Base-by-base conservation (phyloP, 2,888 invertebrate genomes). In the Tholera decimalis region DNA sequence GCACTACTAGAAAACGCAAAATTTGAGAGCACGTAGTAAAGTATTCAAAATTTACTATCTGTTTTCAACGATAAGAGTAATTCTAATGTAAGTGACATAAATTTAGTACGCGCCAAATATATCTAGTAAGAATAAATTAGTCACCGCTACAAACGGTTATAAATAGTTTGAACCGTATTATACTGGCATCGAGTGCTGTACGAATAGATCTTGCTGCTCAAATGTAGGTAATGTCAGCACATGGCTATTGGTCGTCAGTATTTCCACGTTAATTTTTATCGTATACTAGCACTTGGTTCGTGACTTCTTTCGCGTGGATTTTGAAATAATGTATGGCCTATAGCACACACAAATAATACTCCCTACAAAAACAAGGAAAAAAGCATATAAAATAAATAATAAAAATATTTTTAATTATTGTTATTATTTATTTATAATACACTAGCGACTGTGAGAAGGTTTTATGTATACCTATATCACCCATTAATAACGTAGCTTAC, bases 41-140 rank as follows among this genome's bases (percentile, higher is more conserved):
- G 43, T 18, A 56, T 60, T 56, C 18, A 58, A 44, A 61, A 62
- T 81, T 62, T 59, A 64, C 55, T 57, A 83, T 68, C 75, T 77
- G 79, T 80, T 73, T 66, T 56, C 50, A 58, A 54, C 54, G 53
- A 65, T 64, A 56, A 51, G 56, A 63, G 28, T 66, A 60, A 67
- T 59, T 83, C 77, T 58, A 77, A 80, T 75, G 72, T 80, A 74
- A 65, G 73, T 73, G 75, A 74, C 74, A 73, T 77, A 82, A 80
- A 84, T 83, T 79, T 76, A 81, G 85, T 82, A 71, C 82, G 74
- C 75, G 73, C 83, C 79, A 58, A 74, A 72, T 73, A 85, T 83
- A 85, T 85, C 77, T 85, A 80, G 83, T 79, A 69, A 72, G 79
- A 80, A 83, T 80, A 81, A 86, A 88, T 89, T 86, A 85, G 86